Base-by-base conservation (phyloP, 2,113 vertebrate species). In the Ctenomys sociabilis region DNA sequence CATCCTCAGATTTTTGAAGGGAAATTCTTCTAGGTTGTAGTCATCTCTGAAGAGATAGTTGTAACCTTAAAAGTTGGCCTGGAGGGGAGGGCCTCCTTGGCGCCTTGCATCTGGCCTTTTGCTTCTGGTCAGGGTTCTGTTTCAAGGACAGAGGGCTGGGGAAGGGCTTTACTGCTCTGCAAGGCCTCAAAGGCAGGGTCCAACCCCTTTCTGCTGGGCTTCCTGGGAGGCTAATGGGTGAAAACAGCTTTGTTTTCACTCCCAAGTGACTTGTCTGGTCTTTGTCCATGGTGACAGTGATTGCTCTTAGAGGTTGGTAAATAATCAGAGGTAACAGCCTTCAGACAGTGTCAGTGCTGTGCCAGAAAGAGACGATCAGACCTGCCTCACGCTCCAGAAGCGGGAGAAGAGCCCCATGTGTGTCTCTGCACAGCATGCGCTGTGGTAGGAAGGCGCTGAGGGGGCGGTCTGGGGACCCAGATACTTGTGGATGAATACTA, bases 1-100 rank as follows among this genome's bases (percentile, higher is more conserved):
- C 87, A 93, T 88, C 85, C 88, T 96, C 85, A 61, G 30, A 84
- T 88, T 87, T 82, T 89, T 93, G 94, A 96, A 30, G 45, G 68
- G 77, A 75, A 91, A 54, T 45, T 85, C 90, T 92, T 83, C 59
- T 77, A 78, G 83, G 84, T 24, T 61, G 9, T 63, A 37, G 37
- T 78, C 86, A 52, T 37, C 59, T 63, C 59, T 68, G 43, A 78
- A 78, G 61, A 81, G 30, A 45, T 37, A 52, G 89, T 61, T 64
- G 35, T 35, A 57, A 63, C 45, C 68, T 32, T 8, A 35, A 90
- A 37, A 35, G 45, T 21, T 75, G 35, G 49, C 10, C 49, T 89
- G 32, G 81, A 95, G 75, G 49, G 66, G 0, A 0, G n/a, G 81
- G 32, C 72, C 57, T 72, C 66, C 8, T 63, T 52, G 57, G 37